Percentiles rank a stretch among this genome's conserved stretches.
phyloP scores from a whole-genome alignment of 2,113 vertebrate genomes.

The Tiliqua scincoides region DNA sequence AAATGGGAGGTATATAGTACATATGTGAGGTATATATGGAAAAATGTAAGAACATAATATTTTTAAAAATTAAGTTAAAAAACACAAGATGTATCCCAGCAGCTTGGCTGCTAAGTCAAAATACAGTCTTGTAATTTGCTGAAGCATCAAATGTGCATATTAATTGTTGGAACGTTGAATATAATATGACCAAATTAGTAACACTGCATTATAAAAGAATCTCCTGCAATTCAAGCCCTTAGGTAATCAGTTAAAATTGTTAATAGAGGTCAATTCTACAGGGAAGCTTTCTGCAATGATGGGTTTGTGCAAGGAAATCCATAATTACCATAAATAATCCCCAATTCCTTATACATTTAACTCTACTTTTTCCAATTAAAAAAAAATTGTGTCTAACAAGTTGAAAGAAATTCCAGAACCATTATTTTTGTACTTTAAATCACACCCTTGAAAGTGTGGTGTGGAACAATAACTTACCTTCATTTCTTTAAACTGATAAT shows the following conservation, averaged over 20 bases:
- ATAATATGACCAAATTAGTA: not conserved
- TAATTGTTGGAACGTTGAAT: not conserved
- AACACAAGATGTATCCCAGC: not conserved
- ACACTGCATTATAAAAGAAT: not conserved
- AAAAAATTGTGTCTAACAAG: not conserved
- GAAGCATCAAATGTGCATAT: not conserved
- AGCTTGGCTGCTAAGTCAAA: not conserved
- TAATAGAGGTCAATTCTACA: not conserved
- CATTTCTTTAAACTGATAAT: constrained; percentile 88
- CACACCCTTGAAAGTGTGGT: rapidly evolving
- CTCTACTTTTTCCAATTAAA: not conserved
- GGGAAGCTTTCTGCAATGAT: not conserved
- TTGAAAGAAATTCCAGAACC: not conserved
- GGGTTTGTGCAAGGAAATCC: not conserved
- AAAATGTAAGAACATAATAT: not conserved
- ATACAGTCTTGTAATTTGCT: not conserved
- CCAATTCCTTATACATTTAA: not conserved
- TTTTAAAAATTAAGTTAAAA: not conserved
- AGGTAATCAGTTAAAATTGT: not conserved
- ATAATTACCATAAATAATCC: not conserved
- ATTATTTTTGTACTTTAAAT: not conserved
- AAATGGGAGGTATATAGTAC: not conserved
- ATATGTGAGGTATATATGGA: not conserved
- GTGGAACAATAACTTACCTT: constrained; percentile 80
- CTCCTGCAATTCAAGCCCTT: not conserved